Conservation (phyloP, 2,888 invertebrate species). For the Cataglyphis cursor region DNA sequence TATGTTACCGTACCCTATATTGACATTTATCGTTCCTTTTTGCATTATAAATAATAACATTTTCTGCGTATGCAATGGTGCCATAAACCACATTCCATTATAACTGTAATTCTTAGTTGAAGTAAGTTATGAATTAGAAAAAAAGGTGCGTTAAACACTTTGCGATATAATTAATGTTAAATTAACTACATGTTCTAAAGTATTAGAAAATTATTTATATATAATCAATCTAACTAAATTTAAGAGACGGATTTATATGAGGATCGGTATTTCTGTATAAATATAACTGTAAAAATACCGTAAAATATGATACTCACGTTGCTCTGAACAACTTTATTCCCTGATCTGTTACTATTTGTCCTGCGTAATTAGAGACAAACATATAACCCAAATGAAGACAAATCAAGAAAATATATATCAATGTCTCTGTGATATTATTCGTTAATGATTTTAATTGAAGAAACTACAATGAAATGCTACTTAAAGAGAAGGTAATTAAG, state of each 20-base stretch:
- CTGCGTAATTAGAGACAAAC: conserved; percentile 27
- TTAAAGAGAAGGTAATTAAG: neutral
- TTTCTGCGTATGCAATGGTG: conserved; percentile 36
- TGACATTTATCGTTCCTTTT: neutral
- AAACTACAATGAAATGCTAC: neutral
- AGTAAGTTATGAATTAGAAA: neutral
- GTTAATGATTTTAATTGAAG: conserved; percentile 4
- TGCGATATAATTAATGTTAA: neutral
- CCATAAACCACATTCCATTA: conserved; percentile 36
- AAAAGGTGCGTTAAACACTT: neutral
- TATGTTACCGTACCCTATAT: neutral
- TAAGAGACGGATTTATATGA: neutral
- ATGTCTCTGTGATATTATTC: neutral
- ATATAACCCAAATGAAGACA: neutral
- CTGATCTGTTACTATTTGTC: conserved; percentile 31
- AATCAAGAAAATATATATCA: neutral
- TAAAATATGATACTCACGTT: conserved; percentile 23
- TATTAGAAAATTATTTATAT: neutral
- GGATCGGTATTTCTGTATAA: neutral
- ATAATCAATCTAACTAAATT: neutral
- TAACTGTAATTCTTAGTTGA: conserved; percentile 24
- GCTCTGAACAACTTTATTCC: conserved; percentile 17
- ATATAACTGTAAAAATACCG: neutral
- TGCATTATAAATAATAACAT: conserved; percentile 42
- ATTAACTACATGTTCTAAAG: neutral